These are phyloP conservation scores for Acanthosoma haemorrhoidale DNA, from an alignment of 2,888 invertebrate species.

Conservation along the genomic window DNA sequence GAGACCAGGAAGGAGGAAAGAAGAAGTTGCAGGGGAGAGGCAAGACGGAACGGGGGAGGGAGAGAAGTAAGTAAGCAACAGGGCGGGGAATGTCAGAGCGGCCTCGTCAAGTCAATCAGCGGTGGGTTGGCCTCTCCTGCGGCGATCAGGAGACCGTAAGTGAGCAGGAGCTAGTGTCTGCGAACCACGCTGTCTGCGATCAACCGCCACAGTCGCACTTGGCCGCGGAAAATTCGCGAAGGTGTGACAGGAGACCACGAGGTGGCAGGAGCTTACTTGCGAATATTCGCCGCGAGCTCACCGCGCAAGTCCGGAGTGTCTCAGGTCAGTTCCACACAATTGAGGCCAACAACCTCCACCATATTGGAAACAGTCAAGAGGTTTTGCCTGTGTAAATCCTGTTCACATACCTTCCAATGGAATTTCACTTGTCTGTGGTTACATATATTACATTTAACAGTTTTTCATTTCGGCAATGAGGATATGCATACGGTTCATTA, in stretches of 20 bases:
- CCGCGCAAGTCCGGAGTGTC: background rate
- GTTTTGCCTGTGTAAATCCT: background rate
- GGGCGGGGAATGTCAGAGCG: background rate
- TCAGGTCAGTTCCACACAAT: constrained; percentile 11
- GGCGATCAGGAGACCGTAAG: background rate
- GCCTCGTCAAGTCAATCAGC: constrained; percentile 2
- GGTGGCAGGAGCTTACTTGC: background rate
- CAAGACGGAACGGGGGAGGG: no score
- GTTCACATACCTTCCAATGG: background rate
- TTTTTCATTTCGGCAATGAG: no score
- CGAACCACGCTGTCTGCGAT: background rate
- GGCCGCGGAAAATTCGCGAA: constrained; percentile 5
- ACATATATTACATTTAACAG: no score
- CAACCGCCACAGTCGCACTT: background rate
- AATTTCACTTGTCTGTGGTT: no score
- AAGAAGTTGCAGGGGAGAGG: no score
- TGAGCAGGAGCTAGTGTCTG: background rate
- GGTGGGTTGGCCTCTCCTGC: background rate
- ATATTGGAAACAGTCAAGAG: background rate
- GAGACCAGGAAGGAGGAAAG: no score
- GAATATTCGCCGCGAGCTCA: background rate
- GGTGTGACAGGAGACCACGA: background rate
- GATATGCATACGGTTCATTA: no score
- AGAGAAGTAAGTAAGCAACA: background rate
- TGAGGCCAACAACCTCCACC: no score